Conservation (phyloP, 2,888 invertebrate species). For the Caenorhabditis zanzibari region DNA sequence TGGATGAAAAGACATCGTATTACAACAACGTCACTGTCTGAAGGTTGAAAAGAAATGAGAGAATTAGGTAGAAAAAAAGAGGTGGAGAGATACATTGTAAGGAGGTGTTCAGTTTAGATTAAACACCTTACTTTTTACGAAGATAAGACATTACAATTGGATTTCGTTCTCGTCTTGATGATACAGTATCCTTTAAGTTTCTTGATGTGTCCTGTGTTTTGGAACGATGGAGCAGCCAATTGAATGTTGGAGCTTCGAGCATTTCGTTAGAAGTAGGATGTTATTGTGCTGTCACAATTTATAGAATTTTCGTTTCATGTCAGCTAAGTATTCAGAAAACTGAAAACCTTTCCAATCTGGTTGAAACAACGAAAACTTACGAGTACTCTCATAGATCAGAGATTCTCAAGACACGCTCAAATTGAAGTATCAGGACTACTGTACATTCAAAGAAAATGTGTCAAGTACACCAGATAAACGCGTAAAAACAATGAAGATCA, state of each 20-base stretch:
- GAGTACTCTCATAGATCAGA: too few relatives aligned
- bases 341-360: too few relatives aligned
- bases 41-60: constrained; percentile 41
- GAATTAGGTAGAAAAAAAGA: constrained; percentile 13
- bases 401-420: too few relatives aligned
- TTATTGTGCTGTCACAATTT: too few relatives aligned
- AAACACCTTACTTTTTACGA: constrained; percentile 23
- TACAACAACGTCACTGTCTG: constrained; percentile 26
- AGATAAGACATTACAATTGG: constrained; percentile 19
- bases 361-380: too few relatives aligned
- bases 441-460: too few relatives aligned
- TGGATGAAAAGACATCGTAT: constrained; percentile 24
- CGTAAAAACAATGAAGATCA: background rate
- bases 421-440: too few relatives aligned
- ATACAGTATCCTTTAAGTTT: background rate
- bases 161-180: background rate
- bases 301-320: too few relatives aligned
- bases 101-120: constrained; percentile 35
- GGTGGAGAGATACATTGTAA: constrained; percentile 18
- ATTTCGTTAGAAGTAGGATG: too few relatives aligned
- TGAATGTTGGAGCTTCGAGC: too few relatives aligned
- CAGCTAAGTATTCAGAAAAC: too few relatives aligned
- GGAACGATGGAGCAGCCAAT: background rate
- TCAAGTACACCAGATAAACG: background rate
- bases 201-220: background rate